phyloP scores from a whole-genome alignment of 2,113 vertebrate species.

The Salvator merianae region DNA sequence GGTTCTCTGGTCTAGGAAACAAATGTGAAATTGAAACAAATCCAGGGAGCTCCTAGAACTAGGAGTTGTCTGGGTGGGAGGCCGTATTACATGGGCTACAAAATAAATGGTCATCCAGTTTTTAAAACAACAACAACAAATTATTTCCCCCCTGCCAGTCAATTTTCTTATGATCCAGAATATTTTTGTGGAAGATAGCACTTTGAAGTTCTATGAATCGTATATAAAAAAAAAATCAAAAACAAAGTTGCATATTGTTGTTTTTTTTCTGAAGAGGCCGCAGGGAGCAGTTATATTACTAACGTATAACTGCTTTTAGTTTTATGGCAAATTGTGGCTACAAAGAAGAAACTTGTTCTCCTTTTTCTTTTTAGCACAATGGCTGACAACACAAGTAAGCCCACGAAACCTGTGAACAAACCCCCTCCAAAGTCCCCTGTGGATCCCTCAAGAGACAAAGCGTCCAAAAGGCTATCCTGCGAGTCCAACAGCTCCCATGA shows the following conservation, averaged over 20 bases:
- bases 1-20: no score
- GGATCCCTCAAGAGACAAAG: conserved; percentile 67
- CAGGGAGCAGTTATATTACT: background rate
- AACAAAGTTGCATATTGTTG: background rate
- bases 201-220: background rate
- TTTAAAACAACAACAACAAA: no score
- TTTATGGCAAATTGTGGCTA: background rate
- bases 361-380: conserved; percentile 65
- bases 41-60: no score
- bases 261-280: background rate
- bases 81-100: no score
- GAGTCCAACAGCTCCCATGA: conserved; percentile 86
- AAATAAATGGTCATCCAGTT: no score
- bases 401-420: conserved; percentile 61
- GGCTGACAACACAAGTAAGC: conserved; percentile 72
- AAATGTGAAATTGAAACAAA: no score
- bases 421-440: conserved; percentile 73
- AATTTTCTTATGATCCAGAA: background rate
- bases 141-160: background rate
- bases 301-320: background rate
- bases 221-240: background rate
- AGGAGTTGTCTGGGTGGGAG: no score
- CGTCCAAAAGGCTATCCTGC: conserved; percentile 67
- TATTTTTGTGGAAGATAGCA: no score
- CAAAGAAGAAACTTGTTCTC: background rate